Base-by-base conservation (phyloP, 2,888 invertebrate species). In the Drosophila yooni region DNA sequence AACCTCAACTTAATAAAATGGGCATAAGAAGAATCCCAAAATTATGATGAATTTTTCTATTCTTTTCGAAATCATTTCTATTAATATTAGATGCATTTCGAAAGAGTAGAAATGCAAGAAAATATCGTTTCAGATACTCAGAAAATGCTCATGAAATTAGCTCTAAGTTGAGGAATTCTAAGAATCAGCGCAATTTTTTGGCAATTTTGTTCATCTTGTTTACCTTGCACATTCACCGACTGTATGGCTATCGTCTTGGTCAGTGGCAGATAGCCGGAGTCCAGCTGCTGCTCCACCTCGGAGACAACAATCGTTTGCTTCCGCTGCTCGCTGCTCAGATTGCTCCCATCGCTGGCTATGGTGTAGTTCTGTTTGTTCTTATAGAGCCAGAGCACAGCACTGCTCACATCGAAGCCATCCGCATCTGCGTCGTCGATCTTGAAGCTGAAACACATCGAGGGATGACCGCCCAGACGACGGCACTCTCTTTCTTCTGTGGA, bases 351-450 rank as follows among this genome's bases (percentile, higher is more conserved):
- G 29, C 70, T 70, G n/a, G 38, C 25, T 66, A 62, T 70, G 58
- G 70, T 56, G 38, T 81, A 75, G 71, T 81, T 87, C 36, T 83
- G 86, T 33, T 88, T 91, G 70, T 91, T 92, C 93, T 97, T 97
- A 92, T 96, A 96, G 66, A 97, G 95, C 97, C 97, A 97, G 33
- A 97, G 94, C 81, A 97, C 96, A 0, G 97, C 97, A 1, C 95
- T 95, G 48, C 95, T 96, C 11, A 97, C 96, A 89, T 96, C 96
- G 53, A 95, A 95, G 0, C 95, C 95, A 78, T 96, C 95, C 59
- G 97, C 95, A 80, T 97, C 96, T 13, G 95, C 95, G 0, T 95
- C 95, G 0, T 97, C 96, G 82, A 97, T 94, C 93, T 96, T 95
- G 87, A 97, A 97, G 75, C 96, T 95, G 70, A 97, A 95, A 81